Evolutionary conservation across 2,888 invertebrate species (phyloP), one percentile per base, ranked within the genome.

Genomic region (Parthenolecanium corni): DNA sequence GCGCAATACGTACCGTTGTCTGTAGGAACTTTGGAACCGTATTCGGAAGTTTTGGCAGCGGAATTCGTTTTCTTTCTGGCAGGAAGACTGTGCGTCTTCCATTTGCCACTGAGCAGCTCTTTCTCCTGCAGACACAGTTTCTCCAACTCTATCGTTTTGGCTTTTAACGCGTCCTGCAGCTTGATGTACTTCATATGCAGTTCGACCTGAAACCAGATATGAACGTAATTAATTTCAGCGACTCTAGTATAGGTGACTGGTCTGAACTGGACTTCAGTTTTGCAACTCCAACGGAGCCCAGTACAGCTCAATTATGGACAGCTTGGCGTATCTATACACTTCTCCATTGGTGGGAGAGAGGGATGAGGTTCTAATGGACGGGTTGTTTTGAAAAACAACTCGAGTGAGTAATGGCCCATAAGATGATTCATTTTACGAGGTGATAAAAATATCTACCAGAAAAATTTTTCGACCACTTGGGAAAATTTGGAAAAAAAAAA

Each of bases 151-250:
- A 83, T 81, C 80, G 90, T 83, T 74, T 91, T 90, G 49, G 82
- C 81, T 73, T 92, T 89, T 23, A 93, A 76, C 38, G 86, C 79
- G 69, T 88, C 80, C 75, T 92, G 91, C 31, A 95, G 78, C 71
- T 89, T 89, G 67, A 95, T 89, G 71, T 90, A 91, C 65, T 93
- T 83, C 80, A 93, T 89, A 73, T 95, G 92, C 0, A 96, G 79
- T 71, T 93, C 91, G 42, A 94, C 83, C 82, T 82, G 68, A 65
- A 65, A 66, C n/a, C n/a, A n/a, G n/a, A n/a, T n/a, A n/a, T n/a
- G n/a, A n/a, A n/a, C n/a, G n/a, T n/a, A n/a, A n/a, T n/a, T n/a
- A n/a, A n/a, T n/a, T n/a, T n/a, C n/a, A n/a, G n/a, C 64, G 65
- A 56, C 40, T 23, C 31, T 11, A 51, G 52, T 56, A 25, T 16